Evolutionary conservation across 2,797 vertebrate genomes (phyloP).

Genomic region (Pagetopsis macropterus): DNA sequence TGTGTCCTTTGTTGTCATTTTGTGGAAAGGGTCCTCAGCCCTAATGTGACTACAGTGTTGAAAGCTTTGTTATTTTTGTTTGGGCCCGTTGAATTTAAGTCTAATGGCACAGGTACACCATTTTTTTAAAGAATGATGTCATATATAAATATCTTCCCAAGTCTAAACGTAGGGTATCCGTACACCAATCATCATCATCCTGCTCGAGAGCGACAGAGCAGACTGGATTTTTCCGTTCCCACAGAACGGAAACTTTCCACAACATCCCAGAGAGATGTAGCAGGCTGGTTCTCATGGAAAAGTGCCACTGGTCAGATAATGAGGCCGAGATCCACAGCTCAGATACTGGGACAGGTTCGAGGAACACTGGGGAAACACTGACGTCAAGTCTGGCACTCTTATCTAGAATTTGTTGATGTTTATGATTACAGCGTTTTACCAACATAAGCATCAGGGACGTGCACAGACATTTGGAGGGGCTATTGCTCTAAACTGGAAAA

Average conservation of each 20-base stretch:
- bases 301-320: slow-evolving; percentile 34
- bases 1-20: neutral
- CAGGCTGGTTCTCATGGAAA: slow-evolving; percentile 63
- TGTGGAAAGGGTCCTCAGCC: neutral
- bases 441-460: neutral
- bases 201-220: neutral
- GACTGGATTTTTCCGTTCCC: slow-evolving; percentile 70
- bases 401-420: slow-evolving; percentile 25
- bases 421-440: neutral
- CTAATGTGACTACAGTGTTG: neutral
- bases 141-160: neutral
- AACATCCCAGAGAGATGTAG: slow-evolving; percentile 35
- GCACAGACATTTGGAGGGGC: no score
- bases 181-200: neutral
- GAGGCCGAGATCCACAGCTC: slow-evolving; percentile 45
- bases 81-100: neutral
- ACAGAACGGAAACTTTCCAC: slow-evolving; percentile 64
- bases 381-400: neutral
- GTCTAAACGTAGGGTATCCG: slow-evolving; percentile 1
- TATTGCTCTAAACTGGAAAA: no score
- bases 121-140: neutral
- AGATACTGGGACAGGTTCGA: slow-evolving; percentile 52
- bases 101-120: neutral
- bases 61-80: neutral
- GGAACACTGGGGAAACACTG: slow-evolving; percentile 16